Conservation (phyloP, 2,113 vertebrate species). For the Muntiacus reevesi region DNA sequence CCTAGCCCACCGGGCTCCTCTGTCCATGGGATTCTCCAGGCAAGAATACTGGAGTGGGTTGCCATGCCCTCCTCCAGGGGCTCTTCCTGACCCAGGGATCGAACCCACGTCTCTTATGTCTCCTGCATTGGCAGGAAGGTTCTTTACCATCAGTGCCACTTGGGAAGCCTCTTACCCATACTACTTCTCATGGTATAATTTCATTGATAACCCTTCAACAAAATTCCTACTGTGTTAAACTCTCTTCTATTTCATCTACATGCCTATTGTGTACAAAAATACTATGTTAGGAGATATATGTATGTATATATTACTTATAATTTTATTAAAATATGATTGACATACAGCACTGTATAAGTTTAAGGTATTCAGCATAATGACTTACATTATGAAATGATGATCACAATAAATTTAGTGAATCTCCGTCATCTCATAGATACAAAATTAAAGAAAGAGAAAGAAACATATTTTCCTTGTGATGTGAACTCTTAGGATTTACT, state of each 20-base stretch:
- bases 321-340: neutral
- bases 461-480: neutral
- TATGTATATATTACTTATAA: neutral
- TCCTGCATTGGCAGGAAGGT: neutral
- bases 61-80: neutral
- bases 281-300: neutral
- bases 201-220: neutral
- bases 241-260: neutral
- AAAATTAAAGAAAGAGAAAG: neutral
- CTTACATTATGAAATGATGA: neutral
- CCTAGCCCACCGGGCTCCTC: neutral
- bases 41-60: neutral
- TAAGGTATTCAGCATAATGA: neutral
- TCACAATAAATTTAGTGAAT: neutral
- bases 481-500: neutral
- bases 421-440: neutral
- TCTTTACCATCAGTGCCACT: neutral
- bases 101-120: neutral
- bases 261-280: neutral
- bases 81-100: neutral
- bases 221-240: neutral
- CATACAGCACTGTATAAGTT: neutral
- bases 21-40: neutral
- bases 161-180: neutral
- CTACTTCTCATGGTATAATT: neutral